Evolutionary conservation across 1,140 invertebrate genomes (phyloP).

Genomic region (Manduca sexta): DNA sequence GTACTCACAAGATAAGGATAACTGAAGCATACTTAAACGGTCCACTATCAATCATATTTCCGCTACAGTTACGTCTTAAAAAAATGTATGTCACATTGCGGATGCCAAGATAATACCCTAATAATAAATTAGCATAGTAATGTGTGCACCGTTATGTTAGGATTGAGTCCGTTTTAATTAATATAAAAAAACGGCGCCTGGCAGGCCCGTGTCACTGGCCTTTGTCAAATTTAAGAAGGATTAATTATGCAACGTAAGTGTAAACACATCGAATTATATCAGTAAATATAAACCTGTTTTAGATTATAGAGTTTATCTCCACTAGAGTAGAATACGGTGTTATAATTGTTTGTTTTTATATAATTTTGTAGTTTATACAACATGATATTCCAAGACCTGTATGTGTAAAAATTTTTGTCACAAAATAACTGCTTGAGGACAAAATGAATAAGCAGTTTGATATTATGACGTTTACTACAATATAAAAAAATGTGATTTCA

Average conservation of each 20-base stretch:
- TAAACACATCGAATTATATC: no score
- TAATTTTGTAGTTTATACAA: no score
- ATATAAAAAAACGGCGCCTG: conserved; percentile 47
- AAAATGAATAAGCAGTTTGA: no score
- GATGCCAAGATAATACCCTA: conserved; percentile 65
- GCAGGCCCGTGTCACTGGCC: conserved; percentile 49
- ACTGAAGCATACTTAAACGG: conserved; percentile 40
- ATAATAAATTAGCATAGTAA: conserved; percentile 71
- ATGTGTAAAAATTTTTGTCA: no score
- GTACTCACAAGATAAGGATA: conserved; percentile 14
- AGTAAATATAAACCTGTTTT: no score
- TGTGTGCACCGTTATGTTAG: conserved; percentile 58
- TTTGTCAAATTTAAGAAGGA: conserved; percentile 14
- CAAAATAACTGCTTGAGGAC: no score
- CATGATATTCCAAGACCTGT: no score
- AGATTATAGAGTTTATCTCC: no score
- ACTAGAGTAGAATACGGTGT: no score
- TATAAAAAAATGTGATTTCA: no score
- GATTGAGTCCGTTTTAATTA: conserved; percentile 60
- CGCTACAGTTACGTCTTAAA: conserved; percentile 66
- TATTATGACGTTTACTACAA: no score
- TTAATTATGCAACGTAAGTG: neutral
- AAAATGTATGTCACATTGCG: conserved; percentile 67
- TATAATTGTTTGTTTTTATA: no score
- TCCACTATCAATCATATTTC: conserved; percentile 66